A percentile compares a stretch with the other conserved stretches of the same genome.
Evolutionary conservation across 2,113 vertebrate species (phyloP).

Genomic region (Clarias batrachus): DNA sequence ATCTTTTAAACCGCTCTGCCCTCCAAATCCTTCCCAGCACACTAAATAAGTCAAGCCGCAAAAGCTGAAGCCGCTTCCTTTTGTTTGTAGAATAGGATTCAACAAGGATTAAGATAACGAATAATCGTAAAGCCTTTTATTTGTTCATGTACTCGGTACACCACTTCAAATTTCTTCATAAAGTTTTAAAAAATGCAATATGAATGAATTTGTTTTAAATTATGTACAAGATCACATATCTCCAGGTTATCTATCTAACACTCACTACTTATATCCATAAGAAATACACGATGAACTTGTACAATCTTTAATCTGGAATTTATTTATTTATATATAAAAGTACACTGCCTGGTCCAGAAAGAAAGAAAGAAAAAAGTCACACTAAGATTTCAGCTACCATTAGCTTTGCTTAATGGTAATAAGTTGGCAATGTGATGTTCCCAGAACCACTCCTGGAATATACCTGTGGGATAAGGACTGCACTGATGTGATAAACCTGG

Average conservation of each 20-base stretch:
- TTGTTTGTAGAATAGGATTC: background rate
- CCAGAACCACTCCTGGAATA: no score
- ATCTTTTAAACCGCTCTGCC: constrained; percentile 8
- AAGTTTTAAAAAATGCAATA: background rate
- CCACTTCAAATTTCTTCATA: background rate
- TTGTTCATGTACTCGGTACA: background rate
- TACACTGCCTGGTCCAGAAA: no score
- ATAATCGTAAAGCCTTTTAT: background rate
- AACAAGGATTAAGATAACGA: background rate
- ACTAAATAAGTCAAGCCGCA: background rate
- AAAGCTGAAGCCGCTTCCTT: background rate
- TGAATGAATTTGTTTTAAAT: background rate
- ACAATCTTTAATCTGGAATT: background rate
- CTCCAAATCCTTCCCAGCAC: constrained; percentile 13
- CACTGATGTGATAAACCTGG: no score
- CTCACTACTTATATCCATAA: background rate
- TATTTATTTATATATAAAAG: no score
- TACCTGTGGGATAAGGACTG: no score
- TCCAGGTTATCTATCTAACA: background rate
- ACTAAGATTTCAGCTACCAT: no score
- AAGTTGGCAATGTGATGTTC: no score
- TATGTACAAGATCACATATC: background rate
- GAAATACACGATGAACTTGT: background rate
- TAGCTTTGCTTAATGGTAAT: no score
- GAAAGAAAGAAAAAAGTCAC: no score